Conservation (phyloP, 2,113 vertebrate genomes). For the Psilopsiagon aymara region DNA sequence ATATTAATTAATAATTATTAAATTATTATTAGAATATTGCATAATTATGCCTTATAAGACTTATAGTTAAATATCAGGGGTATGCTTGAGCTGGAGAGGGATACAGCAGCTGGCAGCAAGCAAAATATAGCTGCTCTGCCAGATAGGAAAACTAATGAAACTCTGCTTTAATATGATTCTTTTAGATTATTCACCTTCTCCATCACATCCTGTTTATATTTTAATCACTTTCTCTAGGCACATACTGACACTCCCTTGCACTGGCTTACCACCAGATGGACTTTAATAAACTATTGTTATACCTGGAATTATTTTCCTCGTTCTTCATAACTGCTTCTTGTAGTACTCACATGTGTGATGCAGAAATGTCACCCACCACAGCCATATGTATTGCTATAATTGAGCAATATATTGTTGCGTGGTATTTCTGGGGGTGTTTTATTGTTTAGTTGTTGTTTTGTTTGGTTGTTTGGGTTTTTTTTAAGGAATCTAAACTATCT, state of each 20-base stretch:
- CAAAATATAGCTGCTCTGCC: constrained; percentile 10
- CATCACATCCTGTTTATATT: constrained; percentile 29
- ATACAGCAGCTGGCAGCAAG: not conserved
- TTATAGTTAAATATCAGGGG: not conserved
- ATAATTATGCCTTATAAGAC: not conserved
- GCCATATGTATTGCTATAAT: not conserved
- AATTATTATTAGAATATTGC: not conserved
- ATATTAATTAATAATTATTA: not conserved
- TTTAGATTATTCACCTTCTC: not conserved
- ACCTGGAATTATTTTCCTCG: constrained; percentile 5
- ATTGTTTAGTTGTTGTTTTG: no score
- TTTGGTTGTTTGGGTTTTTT: not conserved
- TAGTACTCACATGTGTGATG: not conserved
- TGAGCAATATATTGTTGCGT: not conserved
- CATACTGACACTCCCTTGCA: not conserved
- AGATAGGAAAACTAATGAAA: constrained; percentile 8
- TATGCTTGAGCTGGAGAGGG: not conserved
- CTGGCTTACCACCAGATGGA: constrained; percentile 5
- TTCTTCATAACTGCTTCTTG: constrained; percentile 1
- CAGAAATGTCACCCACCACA: not conserved
- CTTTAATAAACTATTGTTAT: constrained; percentile 34
- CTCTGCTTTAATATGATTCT: not conserved
- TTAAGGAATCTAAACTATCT: not conserved
- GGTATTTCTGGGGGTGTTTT: not conserved
- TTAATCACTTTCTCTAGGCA: constrained; percentile 27